phyloP scores from a whole-genome alignment of 2,888 invertebrate genomes.

The Mythimna impura region DNA sequence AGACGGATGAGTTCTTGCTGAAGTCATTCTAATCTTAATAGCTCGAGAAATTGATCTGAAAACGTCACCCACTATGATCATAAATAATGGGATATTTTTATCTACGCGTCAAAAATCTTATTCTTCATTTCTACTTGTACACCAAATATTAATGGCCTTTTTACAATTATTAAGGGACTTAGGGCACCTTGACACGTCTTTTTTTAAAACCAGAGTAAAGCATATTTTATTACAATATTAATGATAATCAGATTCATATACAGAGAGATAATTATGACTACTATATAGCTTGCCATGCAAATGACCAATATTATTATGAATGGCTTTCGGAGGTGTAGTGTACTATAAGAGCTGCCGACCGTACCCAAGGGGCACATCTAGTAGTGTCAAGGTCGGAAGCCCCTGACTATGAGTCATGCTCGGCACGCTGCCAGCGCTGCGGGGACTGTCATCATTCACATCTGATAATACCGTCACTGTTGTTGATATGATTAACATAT shows the following conservation, averaged over 20 bases:
- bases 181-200: too few species aligned
- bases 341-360: background rate
- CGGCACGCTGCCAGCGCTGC: constrained; percentile 36
- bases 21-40: constrained; percentile 6
- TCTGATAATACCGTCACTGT: constrained; percentile 5
- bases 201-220: too few species aligned
- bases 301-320: constrained; percentile 3
- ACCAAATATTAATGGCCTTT: too few species aligned
- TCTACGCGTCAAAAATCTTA: too few species aligned
- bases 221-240: background rate
- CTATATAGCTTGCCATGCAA: constrained; percentile 3
- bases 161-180: too few species aligned
- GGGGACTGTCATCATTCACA: background rate
- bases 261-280: background rate
- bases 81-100: background rate
- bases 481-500: constrained; percentile 15
- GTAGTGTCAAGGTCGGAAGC: constrained; percentile 11
- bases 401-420: constrained; percentile 26
- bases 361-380: background rate
- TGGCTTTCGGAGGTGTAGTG: background rate
- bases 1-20: background rate
- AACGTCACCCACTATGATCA: background rate
- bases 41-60: constrained; percentile 9
- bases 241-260: constrained; percentile 18
- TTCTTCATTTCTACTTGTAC: too few species aligned